Conservation (phyloP, 2,113 vertebrate genomes). For the Rostratula benghalensis region DNA sequence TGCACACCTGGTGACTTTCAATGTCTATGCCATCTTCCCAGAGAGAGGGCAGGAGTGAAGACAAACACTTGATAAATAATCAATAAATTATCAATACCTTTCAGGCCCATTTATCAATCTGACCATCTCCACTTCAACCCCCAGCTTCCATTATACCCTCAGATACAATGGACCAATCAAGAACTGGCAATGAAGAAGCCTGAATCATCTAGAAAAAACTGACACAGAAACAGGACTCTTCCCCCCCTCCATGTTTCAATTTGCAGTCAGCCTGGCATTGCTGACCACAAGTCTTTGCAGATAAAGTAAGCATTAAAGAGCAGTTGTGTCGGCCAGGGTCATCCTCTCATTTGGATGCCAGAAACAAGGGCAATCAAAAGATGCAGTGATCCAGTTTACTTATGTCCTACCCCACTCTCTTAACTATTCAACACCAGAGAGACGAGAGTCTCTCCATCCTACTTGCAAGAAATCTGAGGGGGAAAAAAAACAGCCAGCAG, state of each 20-base stretch:
- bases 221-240: not conserved
- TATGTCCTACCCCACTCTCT: not conserved
- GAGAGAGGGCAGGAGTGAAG: not conserved
- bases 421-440: not conserved
- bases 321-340: not conserved
- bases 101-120: not conserved
- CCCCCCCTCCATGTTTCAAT: fast-evolving
- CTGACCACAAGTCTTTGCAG: not conserved
- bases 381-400: not conserved
- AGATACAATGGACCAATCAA: not conserved
- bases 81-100: not conserved
- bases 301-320: not conserved
- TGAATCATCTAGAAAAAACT: not conserved
- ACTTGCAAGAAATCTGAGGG: not conserved
- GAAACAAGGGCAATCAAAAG: not conserved
- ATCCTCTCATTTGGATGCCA: not conserved
- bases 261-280: not conserved
- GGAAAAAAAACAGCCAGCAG: not conserved
- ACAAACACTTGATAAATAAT: not conserved
- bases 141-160: not conserved
- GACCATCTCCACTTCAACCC: not conserved
- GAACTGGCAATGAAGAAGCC: not conserved
- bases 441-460: not conserved
- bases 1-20: not conserved
- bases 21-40: not conserved